Evolutionary conservation across 2,888 invertebrate genomes (phyloP).

Genomic region (Zygogramma bicolorata): DNA sequence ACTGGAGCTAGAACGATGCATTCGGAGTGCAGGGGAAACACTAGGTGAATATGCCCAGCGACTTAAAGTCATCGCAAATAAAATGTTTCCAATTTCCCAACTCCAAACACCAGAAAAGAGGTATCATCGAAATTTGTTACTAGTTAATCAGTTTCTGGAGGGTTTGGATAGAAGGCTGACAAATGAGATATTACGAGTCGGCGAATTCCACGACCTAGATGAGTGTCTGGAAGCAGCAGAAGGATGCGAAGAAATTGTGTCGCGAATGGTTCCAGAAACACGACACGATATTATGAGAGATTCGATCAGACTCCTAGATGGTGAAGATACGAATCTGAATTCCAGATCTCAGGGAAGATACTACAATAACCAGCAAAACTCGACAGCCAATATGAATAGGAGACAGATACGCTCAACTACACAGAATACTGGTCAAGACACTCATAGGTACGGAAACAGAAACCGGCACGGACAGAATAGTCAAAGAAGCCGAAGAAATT

Average conservation of each 20-base stretch:
- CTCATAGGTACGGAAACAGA: neutral
- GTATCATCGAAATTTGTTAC: conserved; percentile 18
- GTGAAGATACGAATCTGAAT: no score
- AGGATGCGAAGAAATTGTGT: conserved; percentile 21
- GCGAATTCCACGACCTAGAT: conserved; percentile 16
- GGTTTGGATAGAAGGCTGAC: conserved; percentile 23
- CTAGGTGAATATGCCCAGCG: conserved; percentile 28
- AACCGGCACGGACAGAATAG: neutral
- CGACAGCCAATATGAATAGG: no score
- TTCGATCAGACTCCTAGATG: neutral
- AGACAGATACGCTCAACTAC: no score
- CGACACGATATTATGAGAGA: neutral
- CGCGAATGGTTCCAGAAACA: conserved; percentile 6
- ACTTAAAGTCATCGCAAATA: conserved; percentile 20
- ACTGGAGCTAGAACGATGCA: conserved; percentile 22
- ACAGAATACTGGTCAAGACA: neutral
- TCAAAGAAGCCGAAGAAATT: neutral
- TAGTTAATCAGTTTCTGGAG: conserved; percentile 27
- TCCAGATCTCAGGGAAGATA: no score
- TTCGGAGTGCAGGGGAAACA: conserved; percentile 15
- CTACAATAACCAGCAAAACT: no score
- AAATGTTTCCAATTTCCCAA: neutral
- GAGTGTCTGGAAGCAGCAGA: conserved; percentile 21
- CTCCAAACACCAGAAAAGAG: neutral
- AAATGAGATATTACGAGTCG: conserved; percentile 20